These are phyloP conservation scores for Drosophila carrolli DNA, from an alignment of 1,140 invertebrate species.

Conservation along the genomic window DNA sequence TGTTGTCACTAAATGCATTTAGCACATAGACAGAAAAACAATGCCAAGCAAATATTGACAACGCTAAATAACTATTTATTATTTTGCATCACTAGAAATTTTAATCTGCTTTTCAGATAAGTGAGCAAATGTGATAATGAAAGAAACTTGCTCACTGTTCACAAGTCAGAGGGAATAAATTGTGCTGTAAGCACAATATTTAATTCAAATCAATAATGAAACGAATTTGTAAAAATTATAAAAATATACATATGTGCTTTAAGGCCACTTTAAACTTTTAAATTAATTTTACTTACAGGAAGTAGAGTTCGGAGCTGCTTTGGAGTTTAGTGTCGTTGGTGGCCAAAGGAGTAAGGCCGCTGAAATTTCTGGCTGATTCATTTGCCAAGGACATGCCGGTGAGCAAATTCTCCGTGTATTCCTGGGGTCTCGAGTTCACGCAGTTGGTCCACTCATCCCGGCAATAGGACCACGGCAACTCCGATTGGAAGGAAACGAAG, in stretches of 20 bases:
- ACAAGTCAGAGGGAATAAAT: neutral
- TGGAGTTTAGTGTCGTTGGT: constrained; percentile 30
- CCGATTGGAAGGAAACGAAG: constrained; percentile 87
- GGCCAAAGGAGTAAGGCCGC: neutral
- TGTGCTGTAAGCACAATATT: neutral
- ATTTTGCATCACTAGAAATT: neutral
- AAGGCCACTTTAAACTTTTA: neutral
- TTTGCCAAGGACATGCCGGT: constrained; percentile 22
- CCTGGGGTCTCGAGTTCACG: constrained; percentile 58
- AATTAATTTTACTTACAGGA: constrained; percentile 51
- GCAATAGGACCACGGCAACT: constrained; percentile 89
- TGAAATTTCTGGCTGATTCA: neutral
- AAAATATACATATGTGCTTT: no score
- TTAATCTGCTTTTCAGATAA: neutral
- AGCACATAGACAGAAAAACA: constrained; percentile 10
- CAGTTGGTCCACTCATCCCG: constrained; percentile 87
- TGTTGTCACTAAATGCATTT: constrained; percentile 2
- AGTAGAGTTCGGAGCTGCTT: constrained; percentile 86
- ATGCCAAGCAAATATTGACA: constrained; percentile 7
- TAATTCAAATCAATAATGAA: neutral
- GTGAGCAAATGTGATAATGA: neutral
- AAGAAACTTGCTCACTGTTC: neutral
- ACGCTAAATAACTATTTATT: constrained; percentile 6
- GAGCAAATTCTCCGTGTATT: constrained; percentile 9
- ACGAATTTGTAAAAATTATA: neutral